Conservation (phyloP, 2,113 vertebrate species). For the Bagarius yarrelli region DNA sequence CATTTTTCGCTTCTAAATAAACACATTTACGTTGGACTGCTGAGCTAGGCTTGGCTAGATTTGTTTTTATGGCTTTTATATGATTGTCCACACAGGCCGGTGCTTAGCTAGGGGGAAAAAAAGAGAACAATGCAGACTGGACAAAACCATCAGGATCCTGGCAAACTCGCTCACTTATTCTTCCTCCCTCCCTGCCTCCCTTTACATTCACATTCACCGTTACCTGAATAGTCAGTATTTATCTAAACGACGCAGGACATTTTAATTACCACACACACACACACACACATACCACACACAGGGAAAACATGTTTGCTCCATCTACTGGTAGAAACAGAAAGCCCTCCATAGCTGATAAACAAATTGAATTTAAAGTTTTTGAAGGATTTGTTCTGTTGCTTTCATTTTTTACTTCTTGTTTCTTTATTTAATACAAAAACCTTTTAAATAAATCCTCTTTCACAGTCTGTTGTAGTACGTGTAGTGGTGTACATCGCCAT, state of each 20-base stretch:
- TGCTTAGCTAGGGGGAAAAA: conserved; percentile 12
- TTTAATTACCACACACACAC: conserved; percentile 53
- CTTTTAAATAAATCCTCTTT: not conserved
- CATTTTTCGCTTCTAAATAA: conserved; percentile 9
- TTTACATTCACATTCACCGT: conserved; percentile 14
- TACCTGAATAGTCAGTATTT: conserved; percentile 29
- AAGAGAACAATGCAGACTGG: conserved; percentile 41
- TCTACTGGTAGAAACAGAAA: conserved; percentile 57
- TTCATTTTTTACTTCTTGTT: not conserved
- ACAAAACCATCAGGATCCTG: conserved; percentile 38
- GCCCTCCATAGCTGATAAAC: not conserved
- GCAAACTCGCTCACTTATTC: conserved; percentile 10
- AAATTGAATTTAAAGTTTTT: not conserved
- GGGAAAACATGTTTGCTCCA: conserved; percentile 57
- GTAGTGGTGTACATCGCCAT: not conserved
- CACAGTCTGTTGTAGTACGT: not conserved
- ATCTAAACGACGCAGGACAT: conserved; percentile 27
- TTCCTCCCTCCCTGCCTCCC: not conserved
- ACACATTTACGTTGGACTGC: conserved; percentile 42
- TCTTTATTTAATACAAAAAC: not conserved
- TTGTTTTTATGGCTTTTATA: conserved; percentile 43
- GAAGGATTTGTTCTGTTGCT: not conserved
- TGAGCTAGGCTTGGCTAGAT: conserved; percentile 39
- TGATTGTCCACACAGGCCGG: conserved; percentile 33
- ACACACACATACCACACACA: conserved; percentile 15